Evolutionary conservation across 2,113 vertebrate species (phyloP).

Genomic region (Pipa parva): DNA sequence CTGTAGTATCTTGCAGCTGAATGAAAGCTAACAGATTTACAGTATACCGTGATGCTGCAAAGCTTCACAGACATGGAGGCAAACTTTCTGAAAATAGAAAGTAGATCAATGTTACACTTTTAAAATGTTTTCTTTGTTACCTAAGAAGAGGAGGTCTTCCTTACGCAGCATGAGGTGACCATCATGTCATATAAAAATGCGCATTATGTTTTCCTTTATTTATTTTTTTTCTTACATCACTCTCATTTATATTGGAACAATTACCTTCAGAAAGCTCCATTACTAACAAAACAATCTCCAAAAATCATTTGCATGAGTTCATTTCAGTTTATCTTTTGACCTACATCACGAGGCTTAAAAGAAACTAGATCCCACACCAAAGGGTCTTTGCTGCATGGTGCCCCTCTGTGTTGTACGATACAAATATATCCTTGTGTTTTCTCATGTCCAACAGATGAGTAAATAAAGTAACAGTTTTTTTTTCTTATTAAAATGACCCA

Average conservation of each 20-base stretch:
- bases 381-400: slow-evolving; percentile 8
- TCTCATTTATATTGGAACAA: slow-evolving; percentile 16
- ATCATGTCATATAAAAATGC: neutral
- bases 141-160: neutral
- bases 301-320: slow-evolving; percentile 13
- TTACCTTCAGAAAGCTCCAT: slow-evolving; percentile 6
- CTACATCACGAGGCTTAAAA: neutral
- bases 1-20: too few species aligned
- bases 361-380: slow-evolving; percentile 16
- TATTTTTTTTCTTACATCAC: too few species aligned
- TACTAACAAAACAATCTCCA: slow-evolving; percentile 17
- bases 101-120: too few species aligned
- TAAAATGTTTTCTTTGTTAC: too few species aligned
- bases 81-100: too few species aligned
- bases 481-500: too few species aligned
- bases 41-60: too few species aligned
- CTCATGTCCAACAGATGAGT: slow-evolving; percentile 12
- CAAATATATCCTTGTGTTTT: slow-evolving; percentile 21
- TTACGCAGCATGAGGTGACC: neutral
- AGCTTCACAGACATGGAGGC: too few species aligned
- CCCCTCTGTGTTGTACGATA: neutral
- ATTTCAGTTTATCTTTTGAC: slow-evolving; percentile 23
- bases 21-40: too few species aligned
- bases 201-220: slow-evolving; percentile 4
- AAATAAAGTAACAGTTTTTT: slow-evolving; percentile 1